Base-by-base conservation (phyloP, 1,140 invertebrate genomes). In the Artemia franciscana region DNA sequence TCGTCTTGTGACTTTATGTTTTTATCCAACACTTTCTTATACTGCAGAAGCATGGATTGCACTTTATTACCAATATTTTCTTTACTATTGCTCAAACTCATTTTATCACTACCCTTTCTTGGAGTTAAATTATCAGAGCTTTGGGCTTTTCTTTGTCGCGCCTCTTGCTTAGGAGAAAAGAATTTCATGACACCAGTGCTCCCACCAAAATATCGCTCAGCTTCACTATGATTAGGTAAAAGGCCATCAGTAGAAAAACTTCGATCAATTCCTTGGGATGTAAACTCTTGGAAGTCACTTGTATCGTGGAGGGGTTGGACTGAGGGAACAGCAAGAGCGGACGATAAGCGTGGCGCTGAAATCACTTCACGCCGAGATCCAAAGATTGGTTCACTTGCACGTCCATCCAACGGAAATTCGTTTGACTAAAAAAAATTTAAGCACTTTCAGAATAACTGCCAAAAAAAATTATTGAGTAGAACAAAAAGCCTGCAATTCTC, bases 381-480 rank as follows among this genome's bases (percentile, higher is more conserved):
- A 26, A 63, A 66, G 27, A 60, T 64, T 4, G 27, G 59, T 51
- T 66, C 67, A 26, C 66, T 64, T 5, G 65, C 66, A 26, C 65
- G 51, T 24, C 68, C 26, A 57, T 67, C 61, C 59, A 70, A 68
- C 26, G 69, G 63, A 24, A 71, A 60, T 64, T 71, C 58, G 26
- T 60, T 26, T 2, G 65, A 63, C 59, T 65, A 27, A 21, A 30
- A 18, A 58, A 24, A 26, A 4, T 28, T 51, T 18, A 26, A 60
- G 18, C 28, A 64, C n/a, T n/a, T n/a, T n/a, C n/a, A n/a, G n/a
- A n/a, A n/a, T n/a, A n/a, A n/a, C n/a, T n/a, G n/a, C n/a, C n/a
- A n/a, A n/a, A n/a, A n/a, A n/a, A n/a, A n/a, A n/a, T n/a, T n/a
- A n/a, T n/a, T n/a, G n/a, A n/a, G n/a, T n/a, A n/a, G n/a, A n/a